A percentile compares a stretch with the other conserved stretches of the same genome.
Evolutionary conservation across 2,113 vertebrate genomes (phyloP).

Genomic region (Alligator mississippiensis): DNA sequence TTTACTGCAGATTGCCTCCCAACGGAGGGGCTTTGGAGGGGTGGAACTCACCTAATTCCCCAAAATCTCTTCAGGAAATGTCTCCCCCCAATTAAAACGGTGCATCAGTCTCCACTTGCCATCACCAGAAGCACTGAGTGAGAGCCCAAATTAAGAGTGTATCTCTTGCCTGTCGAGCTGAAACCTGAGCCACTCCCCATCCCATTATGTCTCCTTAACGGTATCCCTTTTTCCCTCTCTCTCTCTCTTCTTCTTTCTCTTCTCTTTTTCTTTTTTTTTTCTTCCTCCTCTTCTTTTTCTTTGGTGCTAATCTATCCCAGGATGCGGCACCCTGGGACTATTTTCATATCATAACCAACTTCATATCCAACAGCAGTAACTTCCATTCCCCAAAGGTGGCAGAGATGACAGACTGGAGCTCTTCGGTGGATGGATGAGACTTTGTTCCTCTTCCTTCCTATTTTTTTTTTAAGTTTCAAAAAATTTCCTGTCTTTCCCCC

Average conservation of each 20-base stretch:
- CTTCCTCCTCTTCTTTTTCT: background rate
- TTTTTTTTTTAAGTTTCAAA: background rate
- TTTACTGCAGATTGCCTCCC: constrained; percentile 15
- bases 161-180: constrained; percentile 49
- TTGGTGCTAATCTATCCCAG: background rate
- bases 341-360: background rate
- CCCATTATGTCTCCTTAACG: constrained; percentile 23
- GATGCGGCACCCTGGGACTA: background rate
- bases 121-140: background rate
- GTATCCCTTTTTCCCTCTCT: background rate
- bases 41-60: background rate
- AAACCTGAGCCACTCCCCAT: constrained; percentile 71
- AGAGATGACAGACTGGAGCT: constrained; percentile 12
- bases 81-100: constrained; percentile 2
- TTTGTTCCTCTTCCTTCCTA: background rate
- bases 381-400: background rate
- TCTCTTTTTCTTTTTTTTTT: background rate
- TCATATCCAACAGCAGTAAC: background rate
- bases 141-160: constrained; percentile 9
- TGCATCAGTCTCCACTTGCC: background rate
- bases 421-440: background rate
- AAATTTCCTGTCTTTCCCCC: background rate
- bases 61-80: background rate
- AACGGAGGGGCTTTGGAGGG: background rate
- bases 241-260: background rate